phyloP scores from a whole-genome alignment of 1,140 invertebrate genomes.

The Coelopa frigida region DNA sequence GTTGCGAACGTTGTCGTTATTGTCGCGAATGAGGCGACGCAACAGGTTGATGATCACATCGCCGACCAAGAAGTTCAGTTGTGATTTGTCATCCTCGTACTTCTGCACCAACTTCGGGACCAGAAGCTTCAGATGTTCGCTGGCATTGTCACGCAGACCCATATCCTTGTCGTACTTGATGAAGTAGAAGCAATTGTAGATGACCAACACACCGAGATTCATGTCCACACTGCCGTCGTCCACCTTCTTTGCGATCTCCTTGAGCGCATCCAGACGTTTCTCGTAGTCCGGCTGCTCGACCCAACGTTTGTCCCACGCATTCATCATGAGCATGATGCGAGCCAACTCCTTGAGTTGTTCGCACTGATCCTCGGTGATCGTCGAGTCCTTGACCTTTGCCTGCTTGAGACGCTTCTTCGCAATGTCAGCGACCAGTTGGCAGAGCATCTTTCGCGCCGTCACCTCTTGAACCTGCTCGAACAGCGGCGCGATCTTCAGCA shows the following conservation, averaged over 20 bases:
- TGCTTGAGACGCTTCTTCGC: constrained; percentile 43
- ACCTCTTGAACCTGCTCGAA: constrained; percentile 55
- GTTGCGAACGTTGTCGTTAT: constrained; percentile 59
- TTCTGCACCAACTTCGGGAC: constrained; percentile 52
- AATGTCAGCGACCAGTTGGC: constrained; percentile 52
- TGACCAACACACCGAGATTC: constrained; percentile 62
- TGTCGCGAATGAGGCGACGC: constrained; percentile 59
- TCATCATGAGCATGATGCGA: constrained; percentile 60
- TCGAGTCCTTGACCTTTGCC: constrained; percentile 11
- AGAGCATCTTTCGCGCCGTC: constrained; percentile 57
- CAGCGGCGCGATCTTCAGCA: constrained; percentile 58
- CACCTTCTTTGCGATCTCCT: constrained; percentile 52
- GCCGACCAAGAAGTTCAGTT: constrained; percentile 62
- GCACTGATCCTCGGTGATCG: not conserved
- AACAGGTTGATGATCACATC: constrained; percentile 63
- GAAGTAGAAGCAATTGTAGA: constrained; percentile 77
- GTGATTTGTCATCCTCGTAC: constrained; percentile 40
- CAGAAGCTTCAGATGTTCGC: constrained; percentile 61
- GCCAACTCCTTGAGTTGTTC: constrained; percentile 42
- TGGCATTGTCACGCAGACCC: constrained; percentile 71
- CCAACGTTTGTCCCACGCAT: constrained; percentile 77
- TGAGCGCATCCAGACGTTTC: constrained; percentile 65
- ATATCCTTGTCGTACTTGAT: constrained; percentile 73
- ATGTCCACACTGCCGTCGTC: constrained; percentile 47
- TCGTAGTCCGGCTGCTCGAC: constrained; percentile 90